Evolutionary conservation across 2,888 invertebrate genomes (phyloP).

Genomic region (Hylaea fasciaria): DNA sequence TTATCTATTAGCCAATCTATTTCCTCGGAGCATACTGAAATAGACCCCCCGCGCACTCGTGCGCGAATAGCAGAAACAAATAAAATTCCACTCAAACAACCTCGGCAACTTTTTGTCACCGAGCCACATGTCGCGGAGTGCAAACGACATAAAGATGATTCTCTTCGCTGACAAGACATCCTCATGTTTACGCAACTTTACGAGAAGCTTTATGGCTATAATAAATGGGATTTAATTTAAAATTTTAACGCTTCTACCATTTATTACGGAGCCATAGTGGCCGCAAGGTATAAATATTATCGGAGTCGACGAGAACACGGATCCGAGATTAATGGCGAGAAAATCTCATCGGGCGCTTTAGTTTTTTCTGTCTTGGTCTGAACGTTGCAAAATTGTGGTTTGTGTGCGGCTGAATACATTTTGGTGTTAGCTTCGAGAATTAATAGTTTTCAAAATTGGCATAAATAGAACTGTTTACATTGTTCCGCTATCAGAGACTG

Average conservation of each 20-base stretch:
- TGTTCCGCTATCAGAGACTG: too few species aligned
- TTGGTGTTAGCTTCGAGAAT: background rate
- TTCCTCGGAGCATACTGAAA: background rate
- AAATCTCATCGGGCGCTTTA: constrained; percentile 11
- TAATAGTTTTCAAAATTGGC: too few species aligned
- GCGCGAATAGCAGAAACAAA: constrained; percentile 24
- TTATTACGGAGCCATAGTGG: constrained; percentile 32
- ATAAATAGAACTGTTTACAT: too few species aligned
- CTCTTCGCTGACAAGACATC: constrained; percentile 29
- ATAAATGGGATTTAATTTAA: constrained; percentile 48
- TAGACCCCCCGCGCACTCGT: background rate
- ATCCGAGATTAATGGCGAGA: constrained; percentile 29
- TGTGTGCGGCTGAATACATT: background rate
- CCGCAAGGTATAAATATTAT: constrained; percentile 33
- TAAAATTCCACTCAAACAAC: constrained; percentile 29
- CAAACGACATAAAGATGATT: constrained; percentile 41
- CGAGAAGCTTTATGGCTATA: constrained; percentile 42
- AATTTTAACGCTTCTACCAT: constrained; percentile 40
- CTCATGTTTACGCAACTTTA: constrained; percentile 37
- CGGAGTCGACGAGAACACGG: constrained; percentile 26
- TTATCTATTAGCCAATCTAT: too few species aligned
- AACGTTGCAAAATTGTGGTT: too few species aligned
- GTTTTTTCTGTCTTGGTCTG: constrained; percentile 7
- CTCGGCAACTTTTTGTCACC: constrained; percentile 34
- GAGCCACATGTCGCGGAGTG: constrained; percentile 35